Evolutionary conservation across 1,140 invertebrate genomes (phyloP), one percentile per base, ranked within the genome.

Genomic region (Planococcus citri): DNA sequence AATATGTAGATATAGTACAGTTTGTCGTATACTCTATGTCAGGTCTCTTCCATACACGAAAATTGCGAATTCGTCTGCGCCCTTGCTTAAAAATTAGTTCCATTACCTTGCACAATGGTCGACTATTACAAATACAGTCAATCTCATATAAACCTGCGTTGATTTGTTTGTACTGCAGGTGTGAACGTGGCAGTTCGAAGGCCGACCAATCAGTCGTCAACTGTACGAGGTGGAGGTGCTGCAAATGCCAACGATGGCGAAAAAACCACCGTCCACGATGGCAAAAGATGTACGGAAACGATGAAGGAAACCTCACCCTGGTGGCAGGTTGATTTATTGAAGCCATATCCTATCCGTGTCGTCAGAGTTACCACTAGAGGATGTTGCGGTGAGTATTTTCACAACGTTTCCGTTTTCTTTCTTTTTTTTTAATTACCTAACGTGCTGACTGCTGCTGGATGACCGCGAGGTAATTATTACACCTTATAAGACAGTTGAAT

Each of bases 291-390:
- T 77, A 91, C 91, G 0, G 91, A 94, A 78, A 95, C 92, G 0
- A 87, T 90, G 74, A 86, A 87, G 68, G 92, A 95, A 75, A 84
- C 86, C 0, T 92, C 90, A 12, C 92, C 92, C 0, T 95, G 91
- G 91, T 95, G 92, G 92, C 86, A 87, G 71, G 91, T 94, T 0
- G 90, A 95, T 77, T 79, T 95, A 14, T 81, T 95, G 4, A 82
- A 87, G 57, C 84, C 91, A 12, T 92, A 94, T 76, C 83, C 91
- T 10, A 86, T 95, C 37, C 86, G 88, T 75, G 89, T 91, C 9
- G 88, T 95, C 10, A 79, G 90, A 70, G 87, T 95, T 12, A 91
- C 92, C 0, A 93, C 91, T 0, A 83, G 91, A 77, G 90, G 90
- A 27, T 92, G 90, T 73, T 92, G 90, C 73, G 90, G 87, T 88